phyloP scores from a whole-genome alignment of 2,888 invertebrate genomes.

The Ptilodon capucinus region DNA sequence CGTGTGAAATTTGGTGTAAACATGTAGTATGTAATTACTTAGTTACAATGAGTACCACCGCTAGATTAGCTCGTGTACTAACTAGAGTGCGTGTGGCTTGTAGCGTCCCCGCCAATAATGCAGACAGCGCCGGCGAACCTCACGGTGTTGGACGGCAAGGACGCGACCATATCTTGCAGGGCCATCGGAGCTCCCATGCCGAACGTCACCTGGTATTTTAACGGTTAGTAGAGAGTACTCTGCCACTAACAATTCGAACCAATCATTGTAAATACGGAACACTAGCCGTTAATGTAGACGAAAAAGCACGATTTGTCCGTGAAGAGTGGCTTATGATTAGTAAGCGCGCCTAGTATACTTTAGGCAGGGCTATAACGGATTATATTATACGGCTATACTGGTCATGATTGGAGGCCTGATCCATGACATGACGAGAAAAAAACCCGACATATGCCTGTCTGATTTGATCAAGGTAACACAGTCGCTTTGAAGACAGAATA shows the following conservation, averaged over 20 bases:
- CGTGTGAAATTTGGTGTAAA: neutral
- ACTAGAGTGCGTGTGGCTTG: slow-evolving; percentile 75
- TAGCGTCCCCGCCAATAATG: slow-evolving; percentile 95
- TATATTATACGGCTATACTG: too few species aligned
- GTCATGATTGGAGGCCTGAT: too few species aligned
- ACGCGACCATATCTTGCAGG: slow-evolving; percentile 93
- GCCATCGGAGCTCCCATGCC: slow-evolving; percentile 96
- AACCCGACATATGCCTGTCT: too few species aligned
- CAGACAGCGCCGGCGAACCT: slow-evolving; percentile 91
- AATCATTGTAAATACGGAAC: neutral
- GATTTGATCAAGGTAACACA: too few species aligned
- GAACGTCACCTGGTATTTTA: slow-evolving; percentile 95
- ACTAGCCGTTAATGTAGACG: too few species aligned
- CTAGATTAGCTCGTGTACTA: slow-evolving; percentile 48
- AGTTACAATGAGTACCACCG: slow-evolving; percentile 5
- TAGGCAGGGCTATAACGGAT: too few species aligned
- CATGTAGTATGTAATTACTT: too few species aligned
- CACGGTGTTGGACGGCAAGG: slow-evolving; percentile 96
- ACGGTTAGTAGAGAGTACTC: slow-evolving; percentile 85
- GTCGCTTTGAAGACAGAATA: too few species aligned
- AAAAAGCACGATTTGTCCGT: too few species aligned
- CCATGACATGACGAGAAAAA: too few species aligned
- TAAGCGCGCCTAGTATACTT: too few species aligned
- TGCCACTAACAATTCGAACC: neutral
- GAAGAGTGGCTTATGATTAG: too few species aligned